phyloP scores from a whole-genome alignment of 2,797 vertebrate genomes.

The Aplochiton taeniatus region DNA sequence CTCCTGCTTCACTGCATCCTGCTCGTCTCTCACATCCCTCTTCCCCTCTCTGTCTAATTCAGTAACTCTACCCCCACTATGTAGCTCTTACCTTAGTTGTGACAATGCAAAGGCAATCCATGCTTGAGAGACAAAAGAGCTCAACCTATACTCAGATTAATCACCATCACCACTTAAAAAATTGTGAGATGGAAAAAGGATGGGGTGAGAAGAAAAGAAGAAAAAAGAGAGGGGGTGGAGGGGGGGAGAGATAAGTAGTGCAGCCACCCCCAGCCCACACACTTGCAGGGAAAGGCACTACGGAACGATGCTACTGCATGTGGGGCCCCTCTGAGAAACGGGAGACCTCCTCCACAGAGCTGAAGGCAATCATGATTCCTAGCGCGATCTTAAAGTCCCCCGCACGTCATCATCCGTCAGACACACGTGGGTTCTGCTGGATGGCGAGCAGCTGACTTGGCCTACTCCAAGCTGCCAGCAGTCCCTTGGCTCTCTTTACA shows the following conservation, averaged over 20 bases:
- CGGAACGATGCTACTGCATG: slow-evolving; percentile 81
- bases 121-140: slow-evolving; percentile 77
- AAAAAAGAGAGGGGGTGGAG: slow-evolving; percentile 27
- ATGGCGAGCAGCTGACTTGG: slow-evolving; percentile 64
- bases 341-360: slow-evolving; percentile 83
- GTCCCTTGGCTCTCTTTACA: slow-evolving; percentile 54
- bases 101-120: slow-evolving; percentile 98
- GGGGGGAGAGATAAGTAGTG: slow-evolving; percentile 22
- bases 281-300: slow-evolving; percentile 69
- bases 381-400: slow-evolving; percentile 78
- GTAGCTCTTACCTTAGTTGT: slow-evolving; percentile 92
- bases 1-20: slow-evolving; percentile 39
- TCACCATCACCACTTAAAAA: slow-evolving; percentile 76
- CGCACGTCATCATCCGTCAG: slow-evolving; percentile 71
- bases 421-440: slow-evolving; percentile 51
- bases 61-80: slow-evolving; percentile 22
- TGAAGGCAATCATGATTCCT: slow-evolving; percentile 80
- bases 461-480: slow-evolving; percentile 65
- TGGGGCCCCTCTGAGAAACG: slow-evolving; percentile 79
- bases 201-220: slow-evolving; percentile 26
- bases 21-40: slow-evolving; percentile 28
- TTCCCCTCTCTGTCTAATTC: slow-evolving; percentile 41
- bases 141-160: slow-evolving; percentile 80
- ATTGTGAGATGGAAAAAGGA: slow-evolving; percentile 69
- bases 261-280: slow-evolving; percentile 22